These are phyloP conservation scores for Australoheros scitulus DNA, from an alignment of 2,113 vertebrate genomes.

Conservation along the genomic window DNA sequence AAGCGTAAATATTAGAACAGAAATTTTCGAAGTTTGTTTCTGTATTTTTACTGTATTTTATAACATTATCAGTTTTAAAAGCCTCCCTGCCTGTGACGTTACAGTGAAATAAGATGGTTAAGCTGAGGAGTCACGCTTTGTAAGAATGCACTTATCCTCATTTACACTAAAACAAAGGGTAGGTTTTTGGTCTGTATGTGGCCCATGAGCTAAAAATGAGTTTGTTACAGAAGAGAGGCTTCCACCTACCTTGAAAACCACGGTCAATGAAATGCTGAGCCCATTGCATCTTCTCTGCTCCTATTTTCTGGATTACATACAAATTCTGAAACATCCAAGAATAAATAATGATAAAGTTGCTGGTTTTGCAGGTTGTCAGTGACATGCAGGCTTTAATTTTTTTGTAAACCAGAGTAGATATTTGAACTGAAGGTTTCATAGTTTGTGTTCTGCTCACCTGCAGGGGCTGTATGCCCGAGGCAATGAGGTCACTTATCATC, in stretches of 20 bases:
- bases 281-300: conserved; percentile 86
- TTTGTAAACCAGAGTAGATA: not conserved
- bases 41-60: not conserved
- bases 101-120: not conserved
- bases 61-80: not conserved
- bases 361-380: not conserved
- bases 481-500: conserved; percentile 91
- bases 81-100: not conserved
- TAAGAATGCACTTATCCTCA: not conserved
- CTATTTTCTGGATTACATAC: conserved; percentile 84
- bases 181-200: too few species aligned
- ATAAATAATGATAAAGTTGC: not conserved
- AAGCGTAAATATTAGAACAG: not conserved
- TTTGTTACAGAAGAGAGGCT: not conserved
- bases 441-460: conserved; percentile 80
- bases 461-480: conserved; percentile 91
- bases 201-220: too few species aligned
- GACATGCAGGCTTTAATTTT: not conserved
- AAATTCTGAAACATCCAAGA: conserved; percentile 83
- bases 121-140: accelerated
- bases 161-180: not conserved
- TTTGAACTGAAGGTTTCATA: not conserved
- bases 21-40: not conserved
- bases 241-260: conserved; percentile 87
- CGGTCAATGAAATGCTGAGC: conserved; percentile 85